Evolutionary conservation across 2,113 vertebrate species (phyloP).

Genomic region (Oophaga pumilio): DNA sequence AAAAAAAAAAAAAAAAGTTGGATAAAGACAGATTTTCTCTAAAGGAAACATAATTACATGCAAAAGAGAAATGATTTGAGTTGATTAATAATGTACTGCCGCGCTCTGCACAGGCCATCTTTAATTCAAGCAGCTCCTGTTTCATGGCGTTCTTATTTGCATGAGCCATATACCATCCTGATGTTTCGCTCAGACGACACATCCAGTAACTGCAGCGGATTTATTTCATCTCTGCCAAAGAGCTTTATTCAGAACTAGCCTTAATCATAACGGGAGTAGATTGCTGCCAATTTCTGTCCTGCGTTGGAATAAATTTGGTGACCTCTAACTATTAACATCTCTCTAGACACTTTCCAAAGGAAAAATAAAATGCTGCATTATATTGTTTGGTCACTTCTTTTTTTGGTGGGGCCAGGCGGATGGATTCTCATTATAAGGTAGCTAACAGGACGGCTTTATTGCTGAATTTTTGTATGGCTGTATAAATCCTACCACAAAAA

Average conservation of each 20-base stretch:
- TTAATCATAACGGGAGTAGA: background rate
- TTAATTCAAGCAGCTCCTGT: background rate
- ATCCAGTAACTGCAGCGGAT: background rate
- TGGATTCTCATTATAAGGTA: no score
- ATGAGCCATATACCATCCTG: slow-evolving; percentile 20
- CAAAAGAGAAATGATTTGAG: background rate
- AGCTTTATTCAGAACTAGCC: background rate
- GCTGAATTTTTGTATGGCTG: no score
- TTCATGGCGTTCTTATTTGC: background rate
- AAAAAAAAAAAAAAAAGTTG: slow-evolving; percentile 24
- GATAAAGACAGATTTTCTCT: background rate
- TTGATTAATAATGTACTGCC: background rate
- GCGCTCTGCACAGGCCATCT: background rate
- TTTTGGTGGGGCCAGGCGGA: no score
- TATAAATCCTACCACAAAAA: no score
- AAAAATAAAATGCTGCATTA: no score
- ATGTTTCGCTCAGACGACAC: background rate
- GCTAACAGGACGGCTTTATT: no score
- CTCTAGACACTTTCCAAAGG: no score
- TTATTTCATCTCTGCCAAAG: background rate
- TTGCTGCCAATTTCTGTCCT: no score
- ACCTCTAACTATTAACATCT: no score
- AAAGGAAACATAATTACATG: slow-evolving; percentile 5
- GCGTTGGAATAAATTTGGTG: no score
- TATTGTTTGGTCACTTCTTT: no score